phyloP scores from a whole-genome alignment of 2,797 vertebrate genomes.

The Gastrophryne carolinensis region DNA sequence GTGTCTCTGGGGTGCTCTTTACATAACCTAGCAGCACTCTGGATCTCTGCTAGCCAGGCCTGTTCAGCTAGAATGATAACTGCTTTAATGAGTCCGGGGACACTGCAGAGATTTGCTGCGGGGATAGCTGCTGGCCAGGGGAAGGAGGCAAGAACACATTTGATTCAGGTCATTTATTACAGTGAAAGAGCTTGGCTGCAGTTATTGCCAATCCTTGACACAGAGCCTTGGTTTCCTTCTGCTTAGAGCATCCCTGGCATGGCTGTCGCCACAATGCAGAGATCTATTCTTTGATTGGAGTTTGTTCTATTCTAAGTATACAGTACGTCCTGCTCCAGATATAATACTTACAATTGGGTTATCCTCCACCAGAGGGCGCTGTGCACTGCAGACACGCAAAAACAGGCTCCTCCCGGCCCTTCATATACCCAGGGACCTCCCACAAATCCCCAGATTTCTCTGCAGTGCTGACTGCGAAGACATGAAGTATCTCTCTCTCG shows the following conservation, averaged over 20 bases:
- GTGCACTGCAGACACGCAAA: too few relatives aligned
- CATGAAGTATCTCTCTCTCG: too few relatives aligned
- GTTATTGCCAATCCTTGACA: background rate
- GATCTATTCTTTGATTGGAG: too few relatives aligned
- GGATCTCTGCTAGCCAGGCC: constrained; percentile 43
- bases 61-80: constrained; percentile 54
- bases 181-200: constrained; percentile 6
- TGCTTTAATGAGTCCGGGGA: constrained; percentile 54
- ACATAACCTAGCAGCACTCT: constrained; percentile 54
- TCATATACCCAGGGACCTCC: too few relatives aligned
- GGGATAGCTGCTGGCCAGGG: constrained; percentile 15
- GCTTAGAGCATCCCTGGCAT: constrained; percentile 3
- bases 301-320: too few relatives aligned
- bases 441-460: too few relatives aligned
- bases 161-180: constrained; percentile 43
- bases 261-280: background rate
- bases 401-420: too few relatives aligned
- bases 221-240: background rate
- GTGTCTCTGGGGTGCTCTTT: constrained; percentile 57
- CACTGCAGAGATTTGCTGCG: constrained; percentile 29
- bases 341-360: too few relatives aligned
- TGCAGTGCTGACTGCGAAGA: too few relatives aligned
- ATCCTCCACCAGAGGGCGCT: too few relatives aligned
- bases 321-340: too few relatives aligned
- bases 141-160: constrained; percentile 26